phyloP scores from a whole-genome alignment of 2,888 invertebrate species.

The Rhimphoctona megacephalus region DNA sequence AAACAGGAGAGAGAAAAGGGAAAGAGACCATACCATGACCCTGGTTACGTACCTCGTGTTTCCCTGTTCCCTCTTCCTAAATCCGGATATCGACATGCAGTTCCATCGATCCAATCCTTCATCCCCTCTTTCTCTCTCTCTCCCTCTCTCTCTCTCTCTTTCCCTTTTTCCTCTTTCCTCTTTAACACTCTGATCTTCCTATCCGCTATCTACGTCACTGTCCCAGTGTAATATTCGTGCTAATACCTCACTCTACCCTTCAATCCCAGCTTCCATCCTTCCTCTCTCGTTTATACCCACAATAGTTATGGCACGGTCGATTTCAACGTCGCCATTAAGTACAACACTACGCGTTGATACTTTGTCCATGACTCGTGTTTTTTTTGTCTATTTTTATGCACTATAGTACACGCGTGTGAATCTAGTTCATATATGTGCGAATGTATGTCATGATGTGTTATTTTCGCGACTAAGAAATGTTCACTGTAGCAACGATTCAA shows the following conservation, averaged over 20 bases:
- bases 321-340: slow-evolving; percentile 38
- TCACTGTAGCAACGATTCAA: neutral
- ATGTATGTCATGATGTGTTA: slow-evolving; percentile 9
- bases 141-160: neutral
- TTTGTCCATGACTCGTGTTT: slow-evolving; percentile 12
- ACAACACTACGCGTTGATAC: neutral
- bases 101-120: slow-evolving; percentile 34
- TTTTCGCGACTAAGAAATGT: neutral
- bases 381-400: neutral
- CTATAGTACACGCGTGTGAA: neutral
- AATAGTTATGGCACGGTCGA: slow-evolving; percentile 39
- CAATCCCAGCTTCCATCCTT: slow-evolving; percentile 15
- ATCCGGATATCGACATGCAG: slow-evolving; percentile 59
- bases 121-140: neutral
- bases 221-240: slow-evolving; percentile 62
- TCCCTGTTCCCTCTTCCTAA: slow-evolving; percentile 30
- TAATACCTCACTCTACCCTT: slow-evolving; percentile 5
- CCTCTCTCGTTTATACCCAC: slow-evolving; percentile 34
- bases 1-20: neutral
- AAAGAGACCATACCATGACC: neutral
- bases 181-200: slow-evolving; percentile 43
- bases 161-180: neutral
- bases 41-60: slow-evolving; percentile 17
- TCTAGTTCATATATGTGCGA: neutral
- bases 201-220: slow-evolving; percentile 44